Base-by-base conservation (phyloP, 2,113 vertebrate species). In the Triplophysa rosa region DNA sequence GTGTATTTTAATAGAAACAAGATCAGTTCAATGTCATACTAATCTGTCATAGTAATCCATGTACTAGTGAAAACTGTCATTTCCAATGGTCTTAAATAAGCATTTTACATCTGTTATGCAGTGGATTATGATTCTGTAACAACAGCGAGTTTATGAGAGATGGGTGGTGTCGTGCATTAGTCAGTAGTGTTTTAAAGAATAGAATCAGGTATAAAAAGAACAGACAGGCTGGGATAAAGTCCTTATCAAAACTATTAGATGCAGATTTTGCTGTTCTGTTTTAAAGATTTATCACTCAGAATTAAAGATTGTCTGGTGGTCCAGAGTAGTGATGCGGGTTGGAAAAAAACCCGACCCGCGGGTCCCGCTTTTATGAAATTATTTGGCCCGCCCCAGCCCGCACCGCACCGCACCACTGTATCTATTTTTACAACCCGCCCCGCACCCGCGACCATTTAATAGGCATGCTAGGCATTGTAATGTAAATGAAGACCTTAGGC, bases 121-220 rank as follows among this genome's bases (percentile, higher is more conserved):
- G 10, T 63, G 12, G 40, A 71, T 83, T 86, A 70, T 66, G 70
- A 78, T 86, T 80, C 56, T 72, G 9, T 79, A 65, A 49, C 42
- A 29, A 79, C 69, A 56, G 59, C 2, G 26, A 16, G 5, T 65
- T 24, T 54, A 59, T 80, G 78, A 77, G 42, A 86, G 83, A 69
- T 3, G 85, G 91, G 91, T 87, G 90, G 82, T 87, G 86, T 81
- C 12, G 16, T 66, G 79, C n/a, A 83, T 92, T 86, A 91, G 84
- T 92, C 91, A 91, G 87, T 80, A 83, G 88, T 89, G 69, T 66
- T 81, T 64, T 74, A 3, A 52, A 42, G 24, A 52, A 66, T 10
- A 52, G 45, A 23, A 42, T 12, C n/a, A 40, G 47, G 40, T 6
- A n/a, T 3, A 17, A 17, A 56, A n/a, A n/a, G 59, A n/a, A n/a